Conservation (phyloP, 1,140 invertebrate species). For the Philaenus spumarius region DNA sequence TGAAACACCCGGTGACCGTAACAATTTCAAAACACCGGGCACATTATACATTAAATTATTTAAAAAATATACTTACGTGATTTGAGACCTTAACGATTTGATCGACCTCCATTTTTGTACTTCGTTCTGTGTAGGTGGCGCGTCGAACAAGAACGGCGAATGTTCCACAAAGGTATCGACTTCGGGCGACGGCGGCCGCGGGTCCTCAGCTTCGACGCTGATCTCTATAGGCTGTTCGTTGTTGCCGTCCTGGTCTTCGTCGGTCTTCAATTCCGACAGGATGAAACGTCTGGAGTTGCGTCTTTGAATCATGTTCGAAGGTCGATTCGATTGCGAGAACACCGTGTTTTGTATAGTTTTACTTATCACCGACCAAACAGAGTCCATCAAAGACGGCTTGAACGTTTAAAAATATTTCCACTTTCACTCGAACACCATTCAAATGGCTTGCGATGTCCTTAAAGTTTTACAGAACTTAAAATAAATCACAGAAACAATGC, state of each 20-base stretch:
- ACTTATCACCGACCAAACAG: not conserved
- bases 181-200: not conserved
- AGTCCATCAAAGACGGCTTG: not conserved
- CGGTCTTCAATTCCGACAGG: slow-evolving; percentile 48
- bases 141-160: slow-evolving; percentile 26
- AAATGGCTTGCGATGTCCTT: too few relatives aligned
- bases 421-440: too few relatives aligned
- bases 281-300: slow-evolving; percentile 56
- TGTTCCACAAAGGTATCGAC: slow-evolving; percentile 31
- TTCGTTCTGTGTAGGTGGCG: slow-evolving; percentile 25
- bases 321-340: not conserved
- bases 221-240: slow-evolving; percentile 17
- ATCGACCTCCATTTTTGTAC: slow-evolving; percentile 29
- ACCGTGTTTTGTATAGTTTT: slow-evolving; percentile 1
- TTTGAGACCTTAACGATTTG: slow-evolving; percentile 28
- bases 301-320: slow-evolving; percentile 29
- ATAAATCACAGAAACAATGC: too few relatives aligned
- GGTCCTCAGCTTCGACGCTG: slow-evolving; percentile 22
- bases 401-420: not conserved
- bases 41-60: too few relatives aligned
- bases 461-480: too few relatives aligned
- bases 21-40: too few relatives aligned
- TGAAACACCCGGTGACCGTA: too few relatives aligned
- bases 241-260: slow-evolving; percentile 30
- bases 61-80: slow-evolving; percentile 26